phyloP scores from a whole-genome alignment of 2,888 invertebrate species.

The Tribolium freemani region DNA sequence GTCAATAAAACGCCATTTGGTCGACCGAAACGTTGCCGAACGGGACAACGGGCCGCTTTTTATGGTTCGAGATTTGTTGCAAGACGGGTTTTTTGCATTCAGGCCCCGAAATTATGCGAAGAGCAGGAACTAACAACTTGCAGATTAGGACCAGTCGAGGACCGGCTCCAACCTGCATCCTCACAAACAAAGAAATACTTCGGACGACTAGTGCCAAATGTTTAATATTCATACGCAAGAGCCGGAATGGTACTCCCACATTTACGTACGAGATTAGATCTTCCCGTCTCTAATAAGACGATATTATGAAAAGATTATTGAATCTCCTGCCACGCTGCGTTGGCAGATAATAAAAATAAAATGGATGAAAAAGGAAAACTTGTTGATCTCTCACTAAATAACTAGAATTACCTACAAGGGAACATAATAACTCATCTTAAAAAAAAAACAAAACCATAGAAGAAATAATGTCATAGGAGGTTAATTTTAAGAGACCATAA shows the following conservation, averaged over 20 bases:
- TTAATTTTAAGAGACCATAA: no score
- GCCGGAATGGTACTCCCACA: conserved; percentile 1
- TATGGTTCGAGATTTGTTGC: conserved; percentile 40
- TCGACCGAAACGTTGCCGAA: conserved; percentile 26
- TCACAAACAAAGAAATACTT: conserved; percentile 7
- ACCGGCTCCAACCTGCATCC: conserved; percentile 10
- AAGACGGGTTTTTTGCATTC: conserved; percentile 42
- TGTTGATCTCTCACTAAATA: no score
- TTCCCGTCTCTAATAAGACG: neutral
- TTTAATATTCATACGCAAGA: neutral
- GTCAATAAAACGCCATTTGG: conserved; percentile 42
- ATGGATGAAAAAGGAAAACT: neutral
- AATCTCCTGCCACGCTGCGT: conserved; percentile 11
- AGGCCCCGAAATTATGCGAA: conserved; percentile 28
- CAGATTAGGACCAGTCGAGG: conserved; percentile 31
- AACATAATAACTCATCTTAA: no score
- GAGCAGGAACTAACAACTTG: conserved; percentile 31
- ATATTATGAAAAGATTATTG: conserved; percentile 1
- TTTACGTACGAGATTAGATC: neutral
- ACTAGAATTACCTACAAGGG: no score
- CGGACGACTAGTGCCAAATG: neutral
- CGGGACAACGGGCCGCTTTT: conserved; percentile 41
- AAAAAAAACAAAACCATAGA: no score
- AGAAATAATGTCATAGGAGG: no score
- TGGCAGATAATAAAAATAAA: neutral